A percentile compares a stretch with the other conserved stretches of the same genome.
Conservation (phyloP, 2,888 invertebrate genomes). For the Caprella mutica region DNA sequence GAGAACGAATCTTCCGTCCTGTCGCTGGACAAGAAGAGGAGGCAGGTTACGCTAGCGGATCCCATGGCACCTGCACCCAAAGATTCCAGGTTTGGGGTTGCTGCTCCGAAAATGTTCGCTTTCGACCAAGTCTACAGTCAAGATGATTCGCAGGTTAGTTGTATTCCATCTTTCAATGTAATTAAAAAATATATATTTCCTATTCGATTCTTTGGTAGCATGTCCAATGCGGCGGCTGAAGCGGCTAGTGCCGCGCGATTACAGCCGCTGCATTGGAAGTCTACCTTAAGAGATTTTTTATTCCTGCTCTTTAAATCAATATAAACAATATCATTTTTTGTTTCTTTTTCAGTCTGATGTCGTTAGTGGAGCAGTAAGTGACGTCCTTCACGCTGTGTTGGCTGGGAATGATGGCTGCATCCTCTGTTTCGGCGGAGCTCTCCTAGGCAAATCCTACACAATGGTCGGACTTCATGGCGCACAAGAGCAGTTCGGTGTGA, state of each 20-base stretch:
- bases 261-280: too few species aligned
- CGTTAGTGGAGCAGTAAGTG: slow-evolving; percentile 77
- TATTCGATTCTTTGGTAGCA: too few species aligned
- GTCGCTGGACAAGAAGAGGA: slow-evolving; percentile 79
- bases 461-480: slow-evolving; percentile 46
- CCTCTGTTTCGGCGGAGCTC: slow-evolving; percentile 60
- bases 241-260: too few species aligned
- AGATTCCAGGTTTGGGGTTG: slow-evolving; percentile 48
- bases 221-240: too few species aligned
- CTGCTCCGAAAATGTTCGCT: slow-evolving; percentile 95
- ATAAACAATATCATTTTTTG: too few species aligned
- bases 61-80: slow-evolving; percentile 43
- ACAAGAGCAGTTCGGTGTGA: slow-evolving; percentile 65
- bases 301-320: too few species aligned
- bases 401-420: slow-evolving; percentile 88
- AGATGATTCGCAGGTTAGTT: slow-evolving; percentile 77
- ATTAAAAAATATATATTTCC: too few species aligned
- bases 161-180: too few species aligned
- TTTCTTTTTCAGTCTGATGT: slow-evolving; percentile 66
- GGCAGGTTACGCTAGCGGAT: slow-evolving; percentile 83
- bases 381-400: slow-evolving; percentile 89
- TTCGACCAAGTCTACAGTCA: slow-evolving; percentile 89
- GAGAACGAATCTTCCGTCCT: slow-evolving; percentile 39
- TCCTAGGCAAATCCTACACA: slow-evolving; percentile 43
- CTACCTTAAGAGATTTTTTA: too few species aligned